A percentile compares a stretch with the other conserved stretches of the same genome.
phyloP scores from a whole-genome alignment of 2,113 vertebrate genomes.

The Hypanus sabinus region DNA sequence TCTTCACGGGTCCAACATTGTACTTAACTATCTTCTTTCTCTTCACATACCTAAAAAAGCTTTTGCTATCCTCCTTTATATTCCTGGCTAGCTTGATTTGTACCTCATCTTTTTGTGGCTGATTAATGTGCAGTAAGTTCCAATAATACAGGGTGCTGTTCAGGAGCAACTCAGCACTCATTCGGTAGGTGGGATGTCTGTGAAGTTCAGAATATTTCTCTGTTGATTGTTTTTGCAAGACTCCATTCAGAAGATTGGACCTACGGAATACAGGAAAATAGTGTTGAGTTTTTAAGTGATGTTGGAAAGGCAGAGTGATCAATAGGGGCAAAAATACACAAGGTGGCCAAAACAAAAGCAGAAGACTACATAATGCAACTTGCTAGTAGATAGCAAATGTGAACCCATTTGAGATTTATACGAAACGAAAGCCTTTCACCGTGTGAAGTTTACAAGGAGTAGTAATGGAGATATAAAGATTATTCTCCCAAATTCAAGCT shows the following conservation, averaged over 20 bases:
- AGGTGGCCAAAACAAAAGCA: neutral
- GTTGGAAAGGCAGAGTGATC: neutral
- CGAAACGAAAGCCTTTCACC: neutral
- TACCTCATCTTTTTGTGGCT: too few relatives aligned
- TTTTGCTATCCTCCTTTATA: too few relatives aligned
- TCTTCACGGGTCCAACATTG: too few relatives aligned
- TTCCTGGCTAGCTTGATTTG: too few relatives aligned
- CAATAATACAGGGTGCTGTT: neutral
- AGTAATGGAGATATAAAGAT: neutral
- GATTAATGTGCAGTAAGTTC: neutral
- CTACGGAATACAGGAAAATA: too few relatives aligned
- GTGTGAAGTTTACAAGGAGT: neutral
- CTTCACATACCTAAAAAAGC: too few relatives aligned
- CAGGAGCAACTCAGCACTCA: neutral
- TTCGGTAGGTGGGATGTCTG: neutral
- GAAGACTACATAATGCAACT: neutral
- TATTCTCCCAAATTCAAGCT: neutral
- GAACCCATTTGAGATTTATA: neutral
- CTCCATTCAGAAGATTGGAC: neutral
- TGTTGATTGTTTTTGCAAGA: neutral
- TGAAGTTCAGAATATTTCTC: neutral
- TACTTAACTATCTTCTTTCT: too few relatives aligned
- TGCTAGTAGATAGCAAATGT: neutral
- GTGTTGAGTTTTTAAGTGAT: neutral
- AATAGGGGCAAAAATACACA: neutral